phyloP scores from a whole-genome alignment of 2,797 vertebrate genomes.

The Balearica regulorum region DNA sequence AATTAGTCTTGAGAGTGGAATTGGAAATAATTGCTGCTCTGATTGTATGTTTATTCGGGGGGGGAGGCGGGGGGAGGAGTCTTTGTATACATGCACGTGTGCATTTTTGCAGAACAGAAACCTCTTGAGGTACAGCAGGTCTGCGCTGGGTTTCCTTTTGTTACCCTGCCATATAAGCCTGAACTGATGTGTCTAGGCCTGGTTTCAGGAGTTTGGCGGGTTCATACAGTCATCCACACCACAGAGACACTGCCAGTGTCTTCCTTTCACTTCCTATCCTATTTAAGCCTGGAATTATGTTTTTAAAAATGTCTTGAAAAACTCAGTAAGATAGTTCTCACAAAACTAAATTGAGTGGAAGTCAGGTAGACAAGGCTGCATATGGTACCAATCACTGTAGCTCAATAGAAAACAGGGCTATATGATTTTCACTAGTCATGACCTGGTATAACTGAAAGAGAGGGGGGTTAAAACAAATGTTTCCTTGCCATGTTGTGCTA shows the following conservation, averaged over 20 bases:
- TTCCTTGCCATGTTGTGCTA: background rate
- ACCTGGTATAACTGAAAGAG: background rate
- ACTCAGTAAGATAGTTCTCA: background rate
- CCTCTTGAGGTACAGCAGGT: background rate
- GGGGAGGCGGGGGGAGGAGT: too few relatives aligned
- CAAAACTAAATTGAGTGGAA: background rate
- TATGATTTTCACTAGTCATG: background rate
- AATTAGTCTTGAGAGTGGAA: background rate
- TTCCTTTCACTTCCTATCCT: background rate
- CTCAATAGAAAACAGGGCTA: background rate
- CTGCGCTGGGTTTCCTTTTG: background rate
- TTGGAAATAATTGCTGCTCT: background rate
- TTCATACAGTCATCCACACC: background rate
- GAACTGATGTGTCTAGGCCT: too few relatives aligned
- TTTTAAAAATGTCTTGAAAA: background rate
- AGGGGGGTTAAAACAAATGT: background rate
- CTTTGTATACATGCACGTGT: background rate
- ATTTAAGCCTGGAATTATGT: background rate
- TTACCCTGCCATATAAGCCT: background rate
- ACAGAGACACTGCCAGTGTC: background rate
- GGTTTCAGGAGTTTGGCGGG: background rate
- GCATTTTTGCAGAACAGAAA: background rate
- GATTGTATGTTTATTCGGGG: background rate
- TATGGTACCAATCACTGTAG: fast-evolving
- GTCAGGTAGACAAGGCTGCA: background rate